phyloP scores from a whole-genome alignment of 2,888 invertebrate genomes.

The Leucophenga montana region DNA sequence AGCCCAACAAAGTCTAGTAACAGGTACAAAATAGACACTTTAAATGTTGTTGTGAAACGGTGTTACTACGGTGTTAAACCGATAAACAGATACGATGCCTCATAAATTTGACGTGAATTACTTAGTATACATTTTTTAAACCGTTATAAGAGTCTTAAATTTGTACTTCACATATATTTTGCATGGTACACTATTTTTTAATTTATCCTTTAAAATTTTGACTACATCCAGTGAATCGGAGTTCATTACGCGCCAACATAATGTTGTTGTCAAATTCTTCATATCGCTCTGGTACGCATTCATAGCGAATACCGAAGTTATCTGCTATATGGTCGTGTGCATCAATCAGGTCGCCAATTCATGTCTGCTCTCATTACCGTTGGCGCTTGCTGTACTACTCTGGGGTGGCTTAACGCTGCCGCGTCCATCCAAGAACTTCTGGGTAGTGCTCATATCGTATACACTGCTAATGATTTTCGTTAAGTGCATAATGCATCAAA shows the following conservation, averaged over 20 bases:
- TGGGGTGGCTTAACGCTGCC: slow-evolving; percentile 98
- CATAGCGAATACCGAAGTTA: slow-evolving; percentile 82
- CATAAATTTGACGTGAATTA: no score
- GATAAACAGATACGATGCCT: no score
- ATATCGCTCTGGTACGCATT: slow-evolving; percentile 66
- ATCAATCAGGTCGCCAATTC: slow-evolving; percentile 93
- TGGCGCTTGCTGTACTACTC: slow-evolving; percentile 94
- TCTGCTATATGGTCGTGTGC: slow-evolving; percentile 96
- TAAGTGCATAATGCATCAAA: slow-evolving; percentile 97
- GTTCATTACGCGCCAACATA: slow-evolving; percentile 73
- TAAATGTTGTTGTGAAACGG: no score
- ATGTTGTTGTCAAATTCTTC: slow-evolving; percentile 59
- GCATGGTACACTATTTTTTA: no score
- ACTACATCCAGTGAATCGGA: slow-evolving; percentile 44
- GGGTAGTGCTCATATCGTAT: slow-evolving; percentile 97
- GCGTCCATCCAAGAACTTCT: slow-evolving; percentile 95
- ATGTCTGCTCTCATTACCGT: slow-evolving; percentile 90
- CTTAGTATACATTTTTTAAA: no score
- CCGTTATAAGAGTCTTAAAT: no score
- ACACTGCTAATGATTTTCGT: slow-evolving; percentile 95
- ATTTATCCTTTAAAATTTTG: slow-evolving; percentile 9
- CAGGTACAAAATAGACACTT: no score
- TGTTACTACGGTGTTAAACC: no score
- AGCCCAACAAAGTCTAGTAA: no score
- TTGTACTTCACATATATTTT: no score